These are phyloP conservation scores for Dysmachus trigonus DNA, from an alignment of 2,888 invertebrate species.

Conservation along the genomic window DNA sequence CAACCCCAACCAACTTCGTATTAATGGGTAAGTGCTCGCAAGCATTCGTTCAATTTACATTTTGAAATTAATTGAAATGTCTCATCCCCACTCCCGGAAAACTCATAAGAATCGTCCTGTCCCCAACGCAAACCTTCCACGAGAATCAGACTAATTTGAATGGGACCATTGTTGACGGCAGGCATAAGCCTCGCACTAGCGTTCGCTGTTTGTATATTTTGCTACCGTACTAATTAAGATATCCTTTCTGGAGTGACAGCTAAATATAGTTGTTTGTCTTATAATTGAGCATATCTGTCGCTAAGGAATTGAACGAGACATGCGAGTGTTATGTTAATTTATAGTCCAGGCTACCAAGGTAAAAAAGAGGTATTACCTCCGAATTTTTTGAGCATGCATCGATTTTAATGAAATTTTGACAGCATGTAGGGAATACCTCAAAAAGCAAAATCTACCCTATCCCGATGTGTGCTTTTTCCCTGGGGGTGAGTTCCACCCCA, in stretches of 20 bases:
- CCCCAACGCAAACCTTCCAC: background rate
- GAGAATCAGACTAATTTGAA: background rate
- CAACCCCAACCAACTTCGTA: constrained; percentile 89
- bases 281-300: background rate
- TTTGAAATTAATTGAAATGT: background rate
- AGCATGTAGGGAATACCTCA: too few relatives aligned
- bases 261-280: background rate
- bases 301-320: background rate
- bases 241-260: background rate
- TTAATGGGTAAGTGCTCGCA: constrained; percentile 71
- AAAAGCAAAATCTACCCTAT: too few relatives aligned
- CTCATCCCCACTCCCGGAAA: background rate
- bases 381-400: too few relatives aligned
- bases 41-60: background rate
- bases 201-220: background rate
- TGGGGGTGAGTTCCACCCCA: too few relatives aligned
- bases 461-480: too few relatives aligned
- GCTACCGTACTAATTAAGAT: background rate
- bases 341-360: background rate
- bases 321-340: background rate
- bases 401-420: too few relatives aligned
- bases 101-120: background rate
- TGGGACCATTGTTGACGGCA: background rate
- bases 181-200: background rate
- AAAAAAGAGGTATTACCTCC: too few relatives aligned